Evolutionary conservation across 2,113 vertebrate genomes (phyloP).

Genomic region (Meriones unguiculatus): DNA sequence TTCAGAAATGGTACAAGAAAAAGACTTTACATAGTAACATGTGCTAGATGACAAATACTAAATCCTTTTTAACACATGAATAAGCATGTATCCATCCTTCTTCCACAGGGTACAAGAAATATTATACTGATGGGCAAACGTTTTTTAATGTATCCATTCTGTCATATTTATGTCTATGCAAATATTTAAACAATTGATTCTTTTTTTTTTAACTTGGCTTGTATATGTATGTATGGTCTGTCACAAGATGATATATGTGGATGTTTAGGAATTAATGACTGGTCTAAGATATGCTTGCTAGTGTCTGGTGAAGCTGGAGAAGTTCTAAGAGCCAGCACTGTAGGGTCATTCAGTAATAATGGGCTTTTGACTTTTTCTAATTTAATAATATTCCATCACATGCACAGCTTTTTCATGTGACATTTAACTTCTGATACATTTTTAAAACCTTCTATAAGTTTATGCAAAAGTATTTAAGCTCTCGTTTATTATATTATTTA

Average conservation of each 20-base stretch:
- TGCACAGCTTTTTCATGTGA: not conserved
- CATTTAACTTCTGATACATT: constrained; percentile 19
- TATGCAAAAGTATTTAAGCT: constrained; percentile 13
- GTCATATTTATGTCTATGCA: not conserved
- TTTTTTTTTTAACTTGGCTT: not conserved
- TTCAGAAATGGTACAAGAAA: constrained; percentile 13
- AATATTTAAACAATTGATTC: not conserved
- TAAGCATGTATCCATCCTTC: constrained; percentile 31
- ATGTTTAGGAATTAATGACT: constrained; percentile 18
- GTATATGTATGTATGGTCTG: not conserved
- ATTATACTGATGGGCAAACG: not conserved
- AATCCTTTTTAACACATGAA: not conserved
- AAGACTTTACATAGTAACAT: constrained; percentile 30
- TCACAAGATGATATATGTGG: not conserved
- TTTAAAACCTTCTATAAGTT: not conserved
- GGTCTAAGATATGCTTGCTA: not conserved
- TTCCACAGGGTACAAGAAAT: constrained; percentile 19
- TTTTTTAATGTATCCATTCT: constrained; percentile 14
- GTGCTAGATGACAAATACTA: constrained; percentile 5
- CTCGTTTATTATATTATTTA: constrained; percentile 18
- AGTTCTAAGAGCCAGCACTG: not conserved
- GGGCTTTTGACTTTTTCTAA: not conserved
- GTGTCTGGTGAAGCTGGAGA: not conserved
- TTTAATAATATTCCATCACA: not conserved
- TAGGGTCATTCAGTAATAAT: not conserved